Base-by-base conservation (phyloP, 2,888 invertebrate species). In the Serrognathus titanus region DNA sequence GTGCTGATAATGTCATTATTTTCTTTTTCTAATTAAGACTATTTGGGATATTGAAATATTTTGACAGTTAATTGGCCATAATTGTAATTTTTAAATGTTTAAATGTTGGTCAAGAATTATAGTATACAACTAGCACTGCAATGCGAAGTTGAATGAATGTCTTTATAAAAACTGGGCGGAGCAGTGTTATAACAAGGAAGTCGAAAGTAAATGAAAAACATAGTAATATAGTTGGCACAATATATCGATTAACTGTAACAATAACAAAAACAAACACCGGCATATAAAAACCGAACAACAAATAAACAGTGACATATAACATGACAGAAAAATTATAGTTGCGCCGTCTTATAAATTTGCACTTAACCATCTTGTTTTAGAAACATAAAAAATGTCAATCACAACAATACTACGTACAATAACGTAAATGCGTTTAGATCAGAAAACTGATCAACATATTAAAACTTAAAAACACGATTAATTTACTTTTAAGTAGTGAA, bases 371-470 rank as follows among this genome's bases (percentile, higher is more conserved):
- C 24, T 57, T 51, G 53, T 55, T 58, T 59, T 63, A 64, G 63
- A 71, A 70, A 69, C 65, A 67, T 65, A 68, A 68, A 31, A 63
- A 66, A 67, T 57, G 56, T 60, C 53, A 72, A 76, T 75, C 75
- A 76, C 75, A 76, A 76, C 74, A 75, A 71, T 66, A 66, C 68
- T 71, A 71, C 70, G 69, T 67, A 70, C 69, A 68, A 65, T 67
- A 70, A 72, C 69, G 65, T 63, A 66, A 66, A 65, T 51, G 41
- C 48, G 31, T 73, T 71, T 68, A 69, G 68, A 74, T 71, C 74
- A 72, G 69, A 63, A 53, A 50, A 63, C 55, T 56, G 55, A 60
- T 60, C 55, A 40, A 51, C 64, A 71, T 3, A 69, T 65, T 63
- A 67, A 67, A 68, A 48, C 48, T 12, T 62, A 68, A 65, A 62